Percentiles rank a stretch among this genome's conserved stretches.
These are phyloP conservation scores for Rhinophrynus dorsalis DNA, from an alignment of 2,797 vertebrate species.

Conservation along the genomic window DNA sequence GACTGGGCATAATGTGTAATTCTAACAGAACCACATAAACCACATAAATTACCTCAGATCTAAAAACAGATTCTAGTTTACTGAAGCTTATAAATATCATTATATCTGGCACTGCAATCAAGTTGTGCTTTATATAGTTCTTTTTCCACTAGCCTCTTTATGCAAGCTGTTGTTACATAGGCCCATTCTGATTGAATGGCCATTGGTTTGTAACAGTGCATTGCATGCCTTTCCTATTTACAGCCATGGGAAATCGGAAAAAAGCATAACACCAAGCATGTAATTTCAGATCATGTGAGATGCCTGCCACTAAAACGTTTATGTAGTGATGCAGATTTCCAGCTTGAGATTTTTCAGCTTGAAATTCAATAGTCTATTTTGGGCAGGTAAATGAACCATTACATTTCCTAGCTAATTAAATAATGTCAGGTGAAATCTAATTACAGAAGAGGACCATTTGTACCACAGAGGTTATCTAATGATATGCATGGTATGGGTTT, in stretches of 20 bases:
- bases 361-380: constrained; percentile 27
- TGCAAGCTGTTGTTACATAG: too few species aligned
- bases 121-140: too few species aligned
- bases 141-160: too few species aligned
- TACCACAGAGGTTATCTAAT: constrained; percentile 39
- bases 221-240: not conserved
- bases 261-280: constrained; percentile 23
- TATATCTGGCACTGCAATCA: too few species aligned
- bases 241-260: not conserved
- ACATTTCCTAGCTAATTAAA: constrained; percentile 45
- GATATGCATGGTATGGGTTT: constrained; percentile 29
- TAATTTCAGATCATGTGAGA: constrained; percentile 20
- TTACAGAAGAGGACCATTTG: constrained; percentile 29
- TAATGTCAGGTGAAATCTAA: constrained; percentile 40
- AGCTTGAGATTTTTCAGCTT: constrained; percentile 38
- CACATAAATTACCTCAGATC: too few species aligned
- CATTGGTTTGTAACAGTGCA: not conserved
- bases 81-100: too few species aligned
- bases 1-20: too few species aligned
- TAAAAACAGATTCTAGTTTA: too few species aligned
- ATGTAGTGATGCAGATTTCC: constrained; percentile 8
- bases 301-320: constrained; percentile 2
- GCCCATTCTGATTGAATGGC: not conserved
- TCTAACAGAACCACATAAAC: too few species aligned
- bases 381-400: constrained; percentile 47